Conservation (phyloP, 2,113 vertebrate genomes). For the Aleadryas rufinucha region DNA sequence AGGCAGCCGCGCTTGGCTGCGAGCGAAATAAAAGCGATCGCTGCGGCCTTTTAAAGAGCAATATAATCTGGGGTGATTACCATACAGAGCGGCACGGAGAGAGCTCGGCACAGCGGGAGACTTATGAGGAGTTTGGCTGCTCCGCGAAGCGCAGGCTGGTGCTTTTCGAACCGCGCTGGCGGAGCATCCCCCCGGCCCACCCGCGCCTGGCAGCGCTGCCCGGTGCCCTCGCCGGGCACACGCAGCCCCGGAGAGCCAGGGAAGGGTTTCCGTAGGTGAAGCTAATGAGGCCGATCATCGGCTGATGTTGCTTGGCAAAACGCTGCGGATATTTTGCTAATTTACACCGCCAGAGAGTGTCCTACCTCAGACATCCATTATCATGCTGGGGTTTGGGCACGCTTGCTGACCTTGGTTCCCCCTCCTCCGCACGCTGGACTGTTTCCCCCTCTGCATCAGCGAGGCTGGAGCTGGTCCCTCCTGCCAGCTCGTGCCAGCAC, state of each 20-base stretch:
- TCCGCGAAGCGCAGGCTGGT: background rate
- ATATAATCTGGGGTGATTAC: slow-evolving; percentile 16
- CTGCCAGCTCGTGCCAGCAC: slow-evolving; percentile 12
- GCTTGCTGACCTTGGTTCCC: background rate
- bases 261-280: background rate
- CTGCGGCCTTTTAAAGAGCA: slow-evolving; percentile 47
- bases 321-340: background rate
- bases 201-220: background rate
- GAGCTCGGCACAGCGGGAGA: background rate
- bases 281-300: background rate
- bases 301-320: background rate
- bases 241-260: background rate
- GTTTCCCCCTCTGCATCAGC: background rate
- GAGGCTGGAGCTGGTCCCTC: background rate
- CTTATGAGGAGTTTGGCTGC: slow-evolving; percentile 6
- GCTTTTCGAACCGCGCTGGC: background rate
- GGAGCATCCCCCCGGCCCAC: background rate
- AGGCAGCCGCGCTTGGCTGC: slow-evolving; percentile 6
- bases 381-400: background rate
- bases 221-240: background rate
- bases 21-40: background rate
- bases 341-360: background rate
- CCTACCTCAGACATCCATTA: background rate
- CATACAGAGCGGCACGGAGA: background rate
- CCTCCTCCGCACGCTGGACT: background rate